Conservation (phyloP, 1,140 invertebrate genomes). For the Bactericera cockerelli region DNA sequence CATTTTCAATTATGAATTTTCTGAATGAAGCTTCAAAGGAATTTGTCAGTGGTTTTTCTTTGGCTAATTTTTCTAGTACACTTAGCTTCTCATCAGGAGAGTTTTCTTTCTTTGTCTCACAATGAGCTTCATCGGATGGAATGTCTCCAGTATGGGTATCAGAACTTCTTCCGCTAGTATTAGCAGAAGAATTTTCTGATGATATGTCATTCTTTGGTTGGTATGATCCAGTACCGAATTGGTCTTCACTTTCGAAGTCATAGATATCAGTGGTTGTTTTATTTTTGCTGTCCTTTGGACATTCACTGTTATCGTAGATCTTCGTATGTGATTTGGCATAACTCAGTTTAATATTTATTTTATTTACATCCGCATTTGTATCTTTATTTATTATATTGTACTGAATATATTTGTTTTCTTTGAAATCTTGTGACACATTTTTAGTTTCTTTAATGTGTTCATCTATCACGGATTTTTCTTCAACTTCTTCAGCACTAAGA, state of each 20-base stretch:
- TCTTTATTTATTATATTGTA: constrained; percentile 10
- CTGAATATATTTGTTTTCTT: not conserved
- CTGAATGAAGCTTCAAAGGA: constrained; percentile 4
- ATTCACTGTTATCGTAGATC: not conserved
- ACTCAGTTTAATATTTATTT: constrained; percentile 14
- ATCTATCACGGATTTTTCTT: not conserved
- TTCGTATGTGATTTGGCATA: not conserved
- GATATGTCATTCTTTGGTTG: too few species aligned
- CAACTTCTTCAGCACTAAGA: constrained; percentile 6
- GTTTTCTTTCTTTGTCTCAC: too few species aligned
- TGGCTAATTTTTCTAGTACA: constrained; percentile 1
- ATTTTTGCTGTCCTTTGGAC: not conserved
- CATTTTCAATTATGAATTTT: constrained; percentile 3
- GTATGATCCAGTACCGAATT: not conserved
- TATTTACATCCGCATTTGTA: constrained; percentile 9
- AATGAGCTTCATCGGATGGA: too few species aligned
- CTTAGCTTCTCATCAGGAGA: too few species aligned
- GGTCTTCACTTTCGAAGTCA: not conserved
- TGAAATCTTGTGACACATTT: not conserved
- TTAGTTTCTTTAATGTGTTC: constrained; percentile 5
- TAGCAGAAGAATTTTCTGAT: too few species aligned
- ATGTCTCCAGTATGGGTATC: too few species aligned
- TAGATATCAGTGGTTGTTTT: not conserved
- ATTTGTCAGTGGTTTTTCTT: constrained; percentile 6
- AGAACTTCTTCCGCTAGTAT: too few species aligned